Evolutionary conservation across 2,797 vertebrate genomes (phyloP).

Genomic region (Sebastes iracundus): DNA sequence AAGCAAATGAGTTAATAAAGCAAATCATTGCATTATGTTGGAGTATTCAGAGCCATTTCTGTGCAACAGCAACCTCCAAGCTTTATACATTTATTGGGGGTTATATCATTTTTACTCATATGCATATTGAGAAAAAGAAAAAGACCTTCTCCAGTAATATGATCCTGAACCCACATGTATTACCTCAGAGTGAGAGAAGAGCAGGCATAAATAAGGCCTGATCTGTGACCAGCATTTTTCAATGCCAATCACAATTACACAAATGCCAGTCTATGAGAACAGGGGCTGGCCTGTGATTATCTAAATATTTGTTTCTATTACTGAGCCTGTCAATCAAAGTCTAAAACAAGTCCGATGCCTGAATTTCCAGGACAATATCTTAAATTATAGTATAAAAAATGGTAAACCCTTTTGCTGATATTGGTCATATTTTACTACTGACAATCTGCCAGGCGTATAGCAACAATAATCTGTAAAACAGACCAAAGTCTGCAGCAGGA

Average conservation of each 20-base stretch:
- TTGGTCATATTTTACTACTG: background rate
- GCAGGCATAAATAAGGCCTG: background rate
- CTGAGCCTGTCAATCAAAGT: slow-evolving; percentile 28
- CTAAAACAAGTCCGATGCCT: background rate
- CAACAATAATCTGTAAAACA: slow-evolving; percentile 61
- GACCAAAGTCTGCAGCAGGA: slow-evolving; percentile 41
- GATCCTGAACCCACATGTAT: slow-evolving; percentile 17
- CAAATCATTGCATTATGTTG: background rate
- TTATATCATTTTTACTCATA: background rate
- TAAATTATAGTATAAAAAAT: background rate
- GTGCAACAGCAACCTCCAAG: background rate
- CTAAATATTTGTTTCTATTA: slow-evolving; percentile 32
- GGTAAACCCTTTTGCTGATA: background rate
- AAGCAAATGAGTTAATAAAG: background rate
- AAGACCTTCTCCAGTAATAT: slow-evolving; percentile 12
- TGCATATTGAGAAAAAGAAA: slow-evolving; percentile 1
- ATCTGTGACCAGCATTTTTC: slow-evolving; percentile 18
- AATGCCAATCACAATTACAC: slow-evolving; percentile 42
- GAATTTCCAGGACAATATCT: background rate
- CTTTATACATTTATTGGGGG: background rate
- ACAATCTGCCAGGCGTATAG: background rate
- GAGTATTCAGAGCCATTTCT: background rate
- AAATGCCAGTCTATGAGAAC: slow-evolving; percentile 8
- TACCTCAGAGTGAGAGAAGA: background rate
- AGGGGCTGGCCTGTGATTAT: slow-evolving; percentile 2